phyloP scores from a whole-genome alignment of 2,888 invertebrate genomes.

The Aporophyla lueneburgensis region DNA sequence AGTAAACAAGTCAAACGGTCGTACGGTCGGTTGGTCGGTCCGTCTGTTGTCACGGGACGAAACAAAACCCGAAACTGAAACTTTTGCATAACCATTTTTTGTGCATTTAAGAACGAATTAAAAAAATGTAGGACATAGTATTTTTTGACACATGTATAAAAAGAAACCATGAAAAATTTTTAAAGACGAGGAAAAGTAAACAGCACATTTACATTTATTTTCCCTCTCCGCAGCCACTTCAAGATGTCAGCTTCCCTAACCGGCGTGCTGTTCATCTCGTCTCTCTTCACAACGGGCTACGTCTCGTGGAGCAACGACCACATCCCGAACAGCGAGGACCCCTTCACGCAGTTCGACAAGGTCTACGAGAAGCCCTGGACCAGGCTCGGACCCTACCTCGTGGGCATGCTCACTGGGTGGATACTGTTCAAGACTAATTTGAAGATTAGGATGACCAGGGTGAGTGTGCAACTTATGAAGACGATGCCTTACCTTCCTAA shows the following conservation, averaged over 20 bases:
- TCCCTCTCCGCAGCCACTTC: constrained; percentile 91
- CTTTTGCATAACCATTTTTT: background rate
- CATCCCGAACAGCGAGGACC: constrained; percentile 95
- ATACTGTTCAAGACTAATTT: constrained; percentile 95
- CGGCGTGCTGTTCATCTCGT: constrained; percentile 93
- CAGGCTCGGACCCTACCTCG: constrained; percentile 95
- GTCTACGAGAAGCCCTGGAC: constrained; percentile 98
- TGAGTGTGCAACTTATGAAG: constrained; percentile 73
- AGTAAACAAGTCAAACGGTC: no score
- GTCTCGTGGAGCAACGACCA: constrained; percentile 95
- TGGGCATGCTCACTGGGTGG: constrained; percentile 96
- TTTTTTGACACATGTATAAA: no score
- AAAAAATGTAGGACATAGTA: background rate
- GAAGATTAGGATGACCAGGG: constrained; percentile 94
- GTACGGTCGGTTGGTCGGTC: no score
- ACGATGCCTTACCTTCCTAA: background rate
- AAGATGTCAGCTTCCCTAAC: constrained; percentile 93
- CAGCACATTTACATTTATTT: background rate
- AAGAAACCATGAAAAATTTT: no score
- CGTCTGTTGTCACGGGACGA: no score
- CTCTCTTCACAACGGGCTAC: constrained; percentile 95
- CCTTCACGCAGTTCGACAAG: constrained; percentile 96
- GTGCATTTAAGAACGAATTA: background rate
- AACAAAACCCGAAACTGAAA: no score
- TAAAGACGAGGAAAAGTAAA: no score